Percentiles rank a stretch among this genome's conserved stretches.
phyloP scores from a whole-genome alignment of 2,888 invertebrate species.

The Muschampia plurimacula region DNA sequence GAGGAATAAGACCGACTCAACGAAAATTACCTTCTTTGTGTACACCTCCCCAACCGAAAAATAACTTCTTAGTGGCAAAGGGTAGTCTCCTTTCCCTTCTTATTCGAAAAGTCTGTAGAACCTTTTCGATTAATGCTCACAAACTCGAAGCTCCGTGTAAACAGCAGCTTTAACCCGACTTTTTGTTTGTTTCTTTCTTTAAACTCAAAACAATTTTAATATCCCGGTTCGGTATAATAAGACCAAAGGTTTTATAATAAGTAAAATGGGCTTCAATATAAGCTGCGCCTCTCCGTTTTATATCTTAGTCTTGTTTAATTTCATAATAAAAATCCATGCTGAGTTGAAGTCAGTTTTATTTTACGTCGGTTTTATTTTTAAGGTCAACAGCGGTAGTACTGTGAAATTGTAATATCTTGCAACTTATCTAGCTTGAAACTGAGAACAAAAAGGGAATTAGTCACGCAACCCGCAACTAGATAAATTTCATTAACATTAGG shows the following conservation, averaged over 20 bases:
- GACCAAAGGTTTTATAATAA: conserved; percentile 17
- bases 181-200: conserved; percentile 36
- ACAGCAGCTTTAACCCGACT: conserved; percentile 11
- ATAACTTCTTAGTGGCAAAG: too few species aligned
- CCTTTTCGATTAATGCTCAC: neutral
- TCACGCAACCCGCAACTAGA: too few species aligned
- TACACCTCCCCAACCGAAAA: neutral
- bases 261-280: neutral
- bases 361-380: too few species aligned
- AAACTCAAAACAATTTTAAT: conserved; percentile 39
- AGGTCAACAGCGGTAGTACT: too few species aligned
- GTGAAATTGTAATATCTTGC: too few species aligned
- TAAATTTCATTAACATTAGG: too few species aligned
- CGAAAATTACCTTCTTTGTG: neutral
- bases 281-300: neutral
- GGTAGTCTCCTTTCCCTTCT: too few species aligned
- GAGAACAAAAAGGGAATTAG: too few species aligned
- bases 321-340: neutral
- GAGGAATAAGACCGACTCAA: too few species aligned
- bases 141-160: conserved; percentile 25
- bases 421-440: too few species aligned
- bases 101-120: neutral
- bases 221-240: conserved; percentile 23
- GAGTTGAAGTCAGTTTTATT: too few species aligned
- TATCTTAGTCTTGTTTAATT: neutral